Percentiles rank a stretch among this genome's conserved stretches.
phyloP scores from a whole-genome alignment of 2,797 vertebrate genomes.

The Malurus splendens region DNA sequence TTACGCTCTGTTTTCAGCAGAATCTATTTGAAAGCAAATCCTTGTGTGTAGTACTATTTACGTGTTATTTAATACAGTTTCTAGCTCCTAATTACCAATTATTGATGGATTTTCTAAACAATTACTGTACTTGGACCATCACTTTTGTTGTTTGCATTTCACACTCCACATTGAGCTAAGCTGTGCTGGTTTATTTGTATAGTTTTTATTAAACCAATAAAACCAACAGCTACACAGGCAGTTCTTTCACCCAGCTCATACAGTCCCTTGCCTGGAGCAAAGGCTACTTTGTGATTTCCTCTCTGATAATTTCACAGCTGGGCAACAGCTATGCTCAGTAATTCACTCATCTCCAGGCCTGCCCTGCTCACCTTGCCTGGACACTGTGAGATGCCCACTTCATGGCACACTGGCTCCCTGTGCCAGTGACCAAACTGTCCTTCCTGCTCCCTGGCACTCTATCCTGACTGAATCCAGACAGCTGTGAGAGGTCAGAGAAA shows the following conservation, averaged over 20 bases:
- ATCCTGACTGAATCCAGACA: neutral
- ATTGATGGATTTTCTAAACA: neutral
- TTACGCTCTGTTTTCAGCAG: neutral
- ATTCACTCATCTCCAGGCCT: neutral
- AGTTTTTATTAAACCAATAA: neutral
- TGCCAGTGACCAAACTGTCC: neutral
- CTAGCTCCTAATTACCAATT: neutral
- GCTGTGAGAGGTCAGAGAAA: neutral
- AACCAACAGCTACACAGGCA: neutral
- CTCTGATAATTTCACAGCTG: neutral
- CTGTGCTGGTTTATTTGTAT: neutral
- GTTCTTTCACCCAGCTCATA: neutral
- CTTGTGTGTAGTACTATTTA: neutral
- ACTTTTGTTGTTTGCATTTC: neutral
- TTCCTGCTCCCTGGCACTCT: neutral
- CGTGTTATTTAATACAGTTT: neutral
- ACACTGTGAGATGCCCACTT: neutral
- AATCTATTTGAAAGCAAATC: neutral
- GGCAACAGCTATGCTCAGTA: neutral
- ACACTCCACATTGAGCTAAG: neutral
- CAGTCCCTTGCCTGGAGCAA: neutral
- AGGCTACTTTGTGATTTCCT: neutral
- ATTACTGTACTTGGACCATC: neutral
- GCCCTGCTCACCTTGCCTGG: neutral
- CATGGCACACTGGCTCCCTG: neutral